Evolutionary conservation across 2,797 vertebrate species (phyloP).

Genomic region (Hyperoplus immaculatus): DNA sequence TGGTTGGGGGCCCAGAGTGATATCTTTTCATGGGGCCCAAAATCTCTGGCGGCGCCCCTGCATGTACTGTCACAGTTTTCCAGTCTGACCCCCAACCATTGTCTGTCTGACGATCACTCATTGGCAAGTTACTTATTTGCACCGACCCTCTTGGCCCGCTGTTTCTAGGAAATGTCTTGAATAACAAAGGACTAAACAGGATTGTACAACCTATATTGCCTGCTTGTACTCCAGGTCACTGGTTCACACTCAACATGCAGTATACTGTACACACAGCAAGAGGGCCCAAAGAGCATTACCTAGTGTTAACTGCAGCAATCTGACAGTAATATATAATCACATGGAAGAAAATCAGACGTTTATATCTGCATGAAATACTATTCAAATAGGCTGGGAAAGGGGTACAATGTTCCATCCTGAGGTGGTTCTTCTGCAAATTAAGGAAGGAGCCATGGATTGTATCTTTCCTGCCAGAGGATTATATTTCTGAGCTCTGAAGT

Average conservation of each 20-base stretch:
- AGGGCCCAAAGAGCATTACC: neutral
- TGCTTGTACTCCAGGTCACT: neutral
- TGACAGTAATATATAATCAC: neutral
- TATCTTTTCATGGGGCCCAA: too few species aligned
- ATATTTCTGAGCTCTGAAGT: too few species aligned
- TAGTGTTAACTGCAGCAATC: neutral
- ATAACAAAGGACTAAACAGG: neutral
- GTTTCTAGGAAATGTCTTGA: constrained; percentile 22
- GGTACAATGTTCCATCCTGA: too few species aligned
- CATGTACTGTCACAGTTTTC: neutral
- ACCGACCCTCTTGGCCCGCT: neutral
- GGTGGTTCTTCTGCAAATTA: neutral
- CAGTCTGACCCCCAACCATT: neutral
- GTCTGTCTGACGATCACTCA: constrained; percentile 9
- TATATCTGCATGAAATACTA: neutral
- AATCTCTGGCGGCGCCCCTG: too few species aligned
- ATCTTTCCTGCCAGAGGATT: constrained; percentile 6
- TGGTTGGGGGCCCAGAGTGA: too few species aligned
- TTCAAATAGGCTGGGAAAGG: neutral
- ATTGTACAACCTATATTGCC: neutral
- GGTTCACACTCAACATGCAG: neutral
- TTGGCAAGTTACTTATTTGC: neutral
- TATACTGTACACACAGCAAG: too few species aligned
- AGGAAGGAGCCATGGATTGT: constrained; percentile 13
- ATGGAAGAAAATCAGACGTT: neutral